Conservation (phyloP, 1,140 invertebrate genomes). For the Papilio xuthus region DNA sequence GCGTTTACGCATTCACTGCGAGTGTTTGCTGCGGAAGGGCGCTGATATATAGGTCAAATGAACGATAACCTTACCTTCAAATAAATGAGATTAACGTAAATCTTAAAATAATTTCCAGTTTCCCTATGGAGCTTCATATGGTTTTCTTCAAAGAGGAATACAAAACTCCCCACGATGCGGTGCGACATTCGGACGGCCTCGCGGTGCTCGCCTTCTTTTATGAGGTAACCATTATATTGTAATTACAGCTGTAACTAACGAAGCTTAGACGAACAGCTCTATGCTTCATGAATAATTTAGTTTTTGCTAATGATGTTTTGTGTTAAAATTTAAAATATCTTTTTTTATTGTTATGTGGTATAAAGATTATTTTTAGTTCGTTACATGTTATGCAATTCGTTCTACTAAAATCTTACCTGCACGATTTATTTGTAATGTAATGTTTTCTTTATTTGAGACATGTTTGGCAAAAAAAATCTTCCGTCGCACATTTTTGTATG, state of each 20-base stretch:
- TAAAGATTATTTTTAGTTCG: neutral
- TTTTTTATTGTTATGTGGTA: neutral
- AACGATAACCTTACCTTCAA: neutral
- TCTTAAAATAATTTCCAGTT: constrained; percentile 75
- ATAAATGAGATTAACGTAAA: neutral
- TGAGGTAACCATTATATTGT: constrained; percentile 81
- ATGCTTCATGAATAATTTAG: constrained; percentile 4
- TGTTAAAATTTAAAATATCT: neutral
- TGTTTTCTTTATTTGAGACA: neutral
- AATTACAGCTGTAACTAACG: constrained; percentile 27
- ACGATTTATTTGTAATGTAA: neutral
- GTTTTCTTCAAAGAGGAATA: constrained; percentile 92
- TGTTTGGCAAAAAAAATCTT: too few relatives aligned
- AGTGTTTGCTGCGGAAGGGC: neutral
- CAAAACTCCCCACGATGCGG: constrained; percentile 83
- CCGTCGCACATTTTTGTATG: neutral
- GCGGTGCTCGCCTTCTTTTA: constrained; percentile 93
- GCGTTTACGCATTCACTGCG: neutral
- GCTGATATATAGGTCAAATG: too few relatives aligned
- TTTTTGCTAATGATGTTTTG: constrained; percentile 13
- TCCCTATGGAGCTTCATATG: constrained; percentile 91
- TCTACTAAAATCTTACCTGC: neutral
- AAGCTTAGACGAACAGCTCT: neutral
- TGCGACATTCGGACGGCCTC: constrained; percentile 87
- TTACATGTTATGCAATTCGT: neutral